Conservation (phyloP, 1,140 invertebrate genomes). For the Caenorhabditis remanei region DNA sequence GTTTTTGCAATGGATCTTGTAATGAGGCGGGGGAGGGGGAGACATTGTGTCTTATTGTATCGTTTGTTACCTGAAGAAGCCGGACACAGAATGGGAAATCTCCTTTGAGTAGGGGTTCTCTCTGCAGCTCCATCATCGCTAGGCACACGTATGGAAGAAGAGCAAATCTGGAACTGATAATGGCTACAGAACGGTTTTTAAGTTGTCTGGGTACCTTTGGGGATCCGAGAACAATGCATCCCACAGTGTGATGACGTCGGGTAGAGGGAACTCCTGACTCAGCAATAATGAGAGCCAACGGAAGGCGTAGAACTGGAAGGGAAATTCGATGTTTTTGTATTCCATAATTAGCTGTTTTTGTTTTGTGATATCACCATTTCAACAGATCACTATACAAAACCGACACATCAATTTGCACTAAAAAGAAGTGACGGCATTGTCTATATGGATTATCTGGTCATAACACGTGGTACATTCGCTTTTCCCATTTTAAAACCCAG, state of each 20-base stretch:
- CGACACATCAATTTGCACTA: neutral
- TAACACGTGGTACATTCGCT: too few relatives aligned
- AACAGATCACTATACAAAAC: neutral
- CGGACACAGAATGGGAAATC: slow-evolving; percentile 71
- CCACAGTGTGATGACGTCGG: slow-evolving; percentile 79
- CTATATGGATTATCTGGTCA: neutral
- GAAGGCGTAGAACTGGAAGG: slow-evolving; percentile 87
- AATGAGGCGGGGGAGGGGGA: neutral
- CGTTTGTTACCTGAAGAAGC: slow-evolving; percentile 68
- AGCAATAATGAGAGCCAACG: slow-evolving; percentile 95
- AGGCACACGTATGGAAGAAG: slow-evolving; percentile 70
- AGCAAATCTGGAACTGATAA: slow-evolving; percentile 64
- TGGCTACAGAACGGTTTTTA: neutral
- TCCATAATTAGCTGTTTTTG: too few relatives aligned
- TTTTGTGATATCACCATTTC: neutral
- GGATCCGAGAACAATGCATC: slow-evolving; percentile 70
- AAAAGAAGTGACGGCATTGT: neutral
- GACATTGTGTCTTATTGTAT: slow-evolving; percentile 4
- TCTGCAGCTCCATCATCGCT: slow-evolving; percentile 68
- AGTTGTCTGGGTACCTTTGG: slow-evolving; percentile 17
- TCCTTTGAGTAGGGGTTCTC: slow-evolving; percentile 66
- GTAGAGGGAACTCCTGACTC: slow-evolving; percentile 96
- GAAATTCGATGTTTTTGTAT: neutral
- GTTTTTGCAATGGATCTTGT: neutral
- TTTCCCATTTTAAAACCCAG: too few relatives aligned